Evolutionary conservation across 2,888 invertebrate genomes (phyloP), one percentile per base, ranked within the genome.

Genomic region (Heliconius ismenius): DNA sequence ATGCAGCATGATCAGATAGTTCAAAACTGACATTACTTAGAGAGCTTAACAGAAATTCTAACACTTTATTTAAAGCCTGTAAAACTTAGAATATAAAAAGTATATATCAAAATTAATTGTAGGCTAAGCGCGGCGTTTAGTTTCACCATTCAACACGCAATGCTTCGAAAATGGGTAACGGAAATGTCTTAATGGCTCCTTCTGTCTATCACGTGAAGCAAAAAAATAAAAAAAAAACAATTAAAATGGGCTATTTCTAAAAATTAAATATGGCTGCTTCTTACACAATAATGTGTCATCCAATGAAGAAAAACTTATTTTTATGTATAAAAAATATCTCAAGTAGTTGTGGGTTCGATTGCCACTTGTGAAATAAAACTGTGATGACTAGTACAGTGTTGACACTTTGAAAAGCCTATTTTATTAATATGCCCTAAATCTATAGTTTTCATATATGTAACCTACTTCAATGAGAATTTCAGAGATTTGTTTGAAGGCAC

Each of bases 1-100:
- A 85, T 90, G 89, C 88, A 89, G 72, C n/a, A 58, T 6, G 21
- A 70, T 58, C 32, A n/a, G 70, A 36, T 58, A 70, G 58, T 32
- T n/a, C 10, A n/a, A n/a, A 69, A 28, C n/a, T n/a, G 58, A 32
- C 58, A 36, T 58, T 26, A 68, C 21, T 54, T 70, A 70, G 70
- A 70, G 70, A 70, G 70, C 58, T 69, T 70, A 54, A 70, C 6
- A n/a, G 54, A 70, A 70, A 70, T 70, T 70, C 54, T 70, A 70
- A 24, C 9, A 32, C 15, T n/a, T 70, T 24, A 24, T 58, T 70
- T 70, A 70, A 70, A 70, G 70, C 70, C 32, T 36, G n/a, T 32
- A 32, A 32, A 70, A 36, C 58, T 58, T 70, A 70, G 15, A 32
- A 36, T 24, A n/a, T 58, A 54, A n/a, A 70, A 58, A n/a, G 1